Evolutionary conservation across 2,797 vertebrate genomes (phyloP), one percentile per base, ranked within the genome.

Genomic region (Coreius guichenoti): DNA sequence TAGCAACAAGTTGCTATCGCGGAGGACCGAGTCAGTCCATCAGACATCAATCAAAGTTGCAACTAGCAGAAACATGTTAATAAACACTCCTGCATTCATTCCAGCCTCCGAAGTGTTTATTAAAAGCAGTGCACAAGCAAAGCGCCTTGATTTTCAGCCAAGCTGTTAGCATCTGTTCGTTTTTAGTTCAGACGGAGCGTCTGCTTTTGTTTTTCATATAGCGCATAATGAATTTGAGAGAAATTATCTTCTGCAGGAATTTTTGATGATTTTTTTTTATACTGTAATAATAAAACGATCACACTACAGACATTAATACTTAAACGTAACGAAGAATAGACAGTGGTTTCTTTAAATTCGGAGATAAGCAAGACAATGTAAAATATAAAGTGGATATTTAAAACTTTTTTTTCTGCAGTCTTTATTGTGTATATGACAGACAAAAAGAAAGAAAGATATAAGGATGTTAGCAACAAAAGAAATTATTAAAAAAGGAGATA

Each of bases 1-100:
- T 54, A 82, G 81, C 69, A 56, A 56, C 75, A 81, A 80, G 65
- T 77, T 83, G 83, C 51, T 85, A 84, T 13, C 75, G 19, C 26
- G 26, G 45, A 26, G 26, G 29, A 33, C 13, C 7, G 4, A 31
- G 9, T 26, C 11, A 11, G 21, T 61, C 23, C 29, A 23, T 72
- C 68, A 73, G 51, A 17, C 61, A 23, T 68, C 43, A 65, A 21
- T 39, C 23, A 67, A 49, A 17, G 47, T 76, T 54, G 17, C 17
- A 39, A 36, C 45, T 12, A 26, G 29, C 21, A 19, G 26, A 61
- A 47, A 65, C 43, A 21, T 33, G n/a, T n/a, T 65, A 8, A 51
- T 63, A 82, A 74, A 39, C 5, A 19, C 4, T 36, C 19, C 8
- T 75, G 39, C 5, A 21, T 56, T 26, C 31, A 26, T 26, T 70